Conservation (phyloP, 2,888 invertebrate species). For the Phoenoteleia sp. region DNA sequence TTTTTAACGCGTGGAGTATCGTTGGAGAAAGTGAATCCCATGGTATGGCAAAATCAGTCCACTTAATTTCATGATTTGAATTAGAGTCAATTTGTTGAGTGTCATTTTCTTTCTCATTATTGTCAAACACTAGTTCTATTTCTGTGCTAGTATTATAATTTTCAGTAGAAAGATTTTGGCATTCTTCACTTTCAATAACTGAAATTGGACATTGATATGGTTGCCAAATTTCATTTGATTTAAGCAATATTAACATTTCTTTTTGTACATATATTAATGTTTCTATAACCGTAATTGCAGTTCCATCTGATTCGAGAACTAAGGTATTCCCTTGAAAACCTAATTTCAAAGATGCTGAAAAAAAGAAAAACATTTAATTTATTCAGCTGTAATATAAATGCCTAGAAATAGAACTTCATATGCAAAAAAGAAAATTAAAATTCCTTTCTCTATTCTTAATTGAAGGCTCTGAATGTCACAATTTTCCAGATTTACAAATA, state of each 20-base stretch:
- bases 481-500: background rate
- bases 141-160: too few species aligned
- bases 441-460: too few species aligned
- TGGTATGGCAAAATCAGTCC: constrained; percentile 12
- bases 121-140: background rate
- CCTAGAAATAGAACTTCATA: too few species aligned
- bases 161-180: too few species aligned
- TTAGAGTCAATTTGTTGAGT: too few species aligned
- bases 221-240: constrained; percentile 1
- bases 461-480: too few species aligned
- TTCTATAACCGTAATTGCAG: constrained; percentile 15
- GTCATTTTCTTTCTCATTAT: background rate
- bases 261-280: background rate
- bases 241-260: constrained; percentile 20
- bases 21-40: too few species aligned
- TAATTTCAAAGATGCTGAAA: constrained; percentile 13
- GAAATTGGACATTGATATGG: background rate
- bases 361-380: background rate
- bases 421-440: too few species aligned
- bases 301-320: constrained; percentile 15
- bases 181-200: too few species aligned
- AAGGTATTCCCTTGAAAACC: background rate
- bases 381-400: background rate
- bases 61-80: constrained; percentile 14
- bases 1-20: too few species aligned